Base-by-base conservation (phyloP, 1,140 invertebrate genomes). In the Drosophila lowei region DNA sequence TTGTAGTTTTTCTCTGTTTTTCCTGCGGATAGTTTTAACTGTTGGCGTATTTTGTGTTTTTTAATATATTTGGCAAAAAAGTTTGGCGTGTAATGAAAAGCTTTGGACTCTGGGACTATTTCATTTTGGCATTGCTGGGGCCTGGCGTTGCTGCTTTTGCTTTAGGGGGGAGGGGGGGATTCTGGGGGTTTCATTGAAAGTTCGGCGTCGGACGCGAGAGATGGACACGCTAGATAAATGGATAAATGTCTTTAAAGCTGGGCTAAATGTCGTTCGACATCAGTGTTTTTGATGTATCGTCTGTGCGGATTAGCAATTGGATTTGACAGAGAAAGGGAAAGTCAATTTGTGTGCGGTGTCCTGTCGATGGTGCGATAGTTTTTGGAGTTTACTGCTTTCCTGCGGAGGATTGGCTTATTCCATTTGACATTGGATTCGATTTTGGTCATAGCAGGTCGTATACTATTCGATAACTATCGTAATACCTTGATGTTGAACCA, bases 41-140 rank as follows among this genome's bases (percentile, higher is more conserved):
- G 42, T 50, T 77, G 16, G 49, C 42, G 43, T 16, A 56, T 52
- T 70, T 64, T 57, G 23, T 50, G 21, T 56, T 44, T 66, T 72
- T 65, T 62, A 50, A 55, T 61, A 78, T 66, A 67, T 72, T 61
- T 61, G 34, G 64, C 18, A 23, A 57, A 58, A 65, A 78, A 77
- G 60, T 78, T 78, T 72, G 63, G 34, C 70, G 38, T 61, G 56
- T 60, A 77, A 78, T 72, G 44, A 72, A 77, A 77, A 77, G 60
- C 63, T 72, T 66, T 48, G 34, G 34, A 38, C 4, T 18, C 15
- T 44, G 2, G 23, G 25, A 34, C 67, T 72, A 56, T 71, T 72
- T 65, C 53, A 47, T 38, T 75, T 61, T 60, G 62, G 34, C 56
- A 56, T 56, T 77, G 54, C 49, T 25, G 46, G 38, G 55, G 47